Evolutionary conservation across 2,888 invertebrate species (phyloP).

Genomic region (Plusia festucae): DNA sequence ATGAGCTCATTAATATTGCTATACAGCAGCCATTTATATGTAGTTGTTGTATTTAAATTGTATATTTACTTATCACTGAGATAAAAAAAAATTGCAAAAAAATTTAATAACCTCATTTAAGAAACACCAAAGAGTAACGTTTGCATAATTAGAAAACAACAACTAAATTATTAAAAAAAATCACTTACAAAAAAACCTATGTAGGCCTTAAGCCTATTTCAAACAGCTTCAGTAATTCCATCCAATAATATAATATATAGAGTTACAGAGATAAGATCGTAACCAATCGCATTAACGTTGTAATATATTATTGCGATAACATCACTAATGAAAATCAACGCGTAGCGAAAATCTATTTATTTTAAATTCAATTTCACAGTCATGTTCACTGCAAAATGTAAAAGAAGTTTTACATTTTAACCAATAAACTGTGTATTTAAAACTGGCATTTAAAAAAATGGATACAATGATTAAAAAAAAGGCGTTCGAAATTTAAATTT

Average conservation of each 20-base stretch:
- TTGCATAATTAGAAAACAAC: too few relatives aligned
- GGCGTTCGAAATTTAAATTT: not conserved
- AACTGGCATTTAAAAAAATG: not conserved
- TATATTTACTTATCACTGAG: too few relatives aligned
- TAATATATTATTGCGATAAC: slow-evolving; percentile 47
- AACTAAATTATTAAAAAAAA: not conserved
- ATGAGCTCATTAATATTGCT: slow-evolving; percentile 1
- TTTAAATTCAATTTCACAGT: slow-evolving; percentile 27
- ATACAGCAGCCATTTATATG: not conserved
- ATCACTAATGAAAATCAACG: slow-evolving; percentile 38
- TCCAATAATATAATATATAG: slow-evolving; percentile 25
- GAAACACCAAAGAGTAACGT: too few relatives aligned
- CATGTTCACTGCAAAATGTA: not conserved
- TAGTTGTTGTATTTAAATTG: not conserved
- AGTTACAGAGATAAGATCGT: slow-evolving; percentile 42
- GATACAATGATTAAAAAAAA: not conserved
- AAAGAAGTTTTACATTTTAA: not conserved
- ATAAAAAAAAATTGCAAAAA: too few relatives aligned
- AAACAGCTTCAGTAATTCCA: slow-evolving; percentile 22
- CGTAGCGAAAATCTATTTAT: slow-evolving; percentile 26
- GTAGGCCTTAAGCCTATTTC: not conserved
- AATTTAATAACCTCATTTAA: too few relatives aligned
- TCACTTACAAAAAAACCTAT: not conserved
- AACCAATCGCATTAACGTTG: slow-evolving; percentile 41
- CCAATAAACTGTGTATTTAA: not conserved